Evolutionary conservation across 2,888 invertebrate genomes (phyloP), one percentile per base, ranked within the genome.

Genomic region (Acleris cristana): DNA sequence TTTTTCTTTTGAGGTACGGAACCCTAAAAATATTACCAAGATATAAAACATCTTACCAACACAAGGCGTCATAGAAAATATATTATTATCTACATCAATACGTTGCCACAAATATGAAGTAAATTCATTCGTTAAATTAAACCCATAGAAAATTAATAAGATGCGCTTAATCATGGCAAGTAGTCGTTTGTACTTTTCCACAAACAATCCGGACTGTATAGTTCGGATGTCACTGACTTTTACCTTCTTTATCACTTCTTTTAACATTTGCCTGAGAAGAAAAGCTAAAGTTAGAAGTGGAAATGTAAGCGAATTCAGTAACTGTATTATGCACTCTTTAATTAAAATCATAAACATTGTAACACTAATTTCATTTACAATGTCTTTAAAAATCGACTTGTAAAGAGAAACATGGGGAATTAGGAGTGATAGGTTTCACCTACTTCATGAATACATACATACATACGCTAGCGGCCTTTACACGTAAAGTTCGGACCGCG

Each of bases 41-140:
- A 4, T 4, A 14, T 4, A 40, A 14, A 40, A 40, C 40, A 40
- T 30, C 86, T 84, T 81, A 90, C 90, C 89, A 63, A 86, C 84
- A 70, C 90, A 91, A 40, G 81, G 85, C 0, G 82, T 79, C 85
- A 89, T 85, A 3, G 83, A 78, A 69, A 79, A 89, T 65, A 69
- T 72, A 65, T 79, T 79, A 65, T 84, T 81, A 2, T 55, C 48
- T 2, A 86, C 70, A 63, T 85, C 73, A 2, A 72, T 64, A 2
- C 89, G 79, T 58, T 81, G 72, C 2, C 89, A 90, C 18, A 87
- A 52, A 59, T 90, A 90, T 14, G 86, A 77, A 0, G 80, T 71
- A 0, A 72, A 16, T 0, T 74, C 83, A 56, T 86, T 78, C 0
- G 71, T 12, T 0, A 75, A 26, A 65, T 88, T 88, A 2, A 74